These are phyloP conservation scores for Thamnophis elegans DNA, from an alignment of 2,797 vertebrate species.

Conservation along the genomic window DNA sequence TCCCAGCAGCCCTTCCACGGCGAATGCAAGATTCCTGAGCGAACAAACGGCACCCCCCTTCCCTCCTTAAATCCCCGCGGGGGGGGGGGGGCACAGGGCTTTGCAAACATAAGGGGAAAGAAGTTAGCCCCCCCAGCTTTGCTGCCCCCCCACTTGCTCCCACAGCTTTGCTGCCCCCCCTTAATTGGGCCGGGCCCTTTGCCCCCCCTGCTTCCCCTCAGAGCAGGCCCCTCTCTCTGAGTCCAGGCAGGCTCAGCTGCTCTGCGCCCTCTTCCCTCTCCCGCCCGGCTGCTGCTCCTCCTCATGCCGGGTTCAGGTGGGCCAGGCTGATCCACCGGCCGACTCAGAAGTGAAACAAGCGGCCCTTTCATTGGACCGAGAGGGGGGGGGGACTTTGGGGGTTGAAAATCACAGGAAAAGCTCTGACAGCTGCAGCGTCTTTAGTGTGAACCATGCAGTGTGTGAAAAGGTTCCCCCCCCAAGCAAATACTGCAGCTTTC, in stretches of 20 bases:
- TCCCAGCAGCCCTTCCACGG: conserved; percentile 15
- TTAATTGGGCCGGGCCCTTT: too few relatives aligned
- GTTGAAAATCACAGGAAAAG: neutral
- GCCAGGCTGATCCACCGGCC: neutral
- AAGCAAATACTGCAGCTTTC: neutral
- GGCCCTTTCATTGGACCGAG: neutral
- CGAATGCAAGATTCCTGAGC: conserved; percentile 36
- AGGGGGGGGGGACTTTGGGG: too few relatives aligned
- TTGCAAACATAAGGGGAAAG: neutral
- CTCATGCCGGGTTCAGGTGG: neutral
- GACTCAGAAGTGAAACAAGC: neutral
- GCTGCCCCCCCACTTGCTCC: too few relatives aligned
- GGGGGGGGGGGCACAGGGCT: neutral
- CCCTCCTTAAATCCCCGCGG: neutral
- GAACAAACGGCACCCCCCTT: neutral
- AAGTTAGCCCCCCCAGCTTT: neutral
- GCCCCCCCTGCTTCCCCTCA: neutral
- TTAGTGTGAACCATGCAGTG: neutral
- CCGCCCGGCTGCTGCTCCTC: too few relatives aligned
- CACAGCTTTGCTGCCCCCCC: neutral
- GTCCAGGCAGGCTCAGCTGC: neutral
- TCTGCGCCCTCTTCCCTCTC: neutral
- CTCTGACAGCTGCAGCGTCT: neutral
- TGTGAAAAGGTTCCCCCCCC: neutral
- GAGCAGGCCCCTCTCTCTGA: neutral